Evolutionary conservation across 2,797 vertebrate genomes (phyloP).

Genomic region (Philypnodon macrostomus): DNA sequence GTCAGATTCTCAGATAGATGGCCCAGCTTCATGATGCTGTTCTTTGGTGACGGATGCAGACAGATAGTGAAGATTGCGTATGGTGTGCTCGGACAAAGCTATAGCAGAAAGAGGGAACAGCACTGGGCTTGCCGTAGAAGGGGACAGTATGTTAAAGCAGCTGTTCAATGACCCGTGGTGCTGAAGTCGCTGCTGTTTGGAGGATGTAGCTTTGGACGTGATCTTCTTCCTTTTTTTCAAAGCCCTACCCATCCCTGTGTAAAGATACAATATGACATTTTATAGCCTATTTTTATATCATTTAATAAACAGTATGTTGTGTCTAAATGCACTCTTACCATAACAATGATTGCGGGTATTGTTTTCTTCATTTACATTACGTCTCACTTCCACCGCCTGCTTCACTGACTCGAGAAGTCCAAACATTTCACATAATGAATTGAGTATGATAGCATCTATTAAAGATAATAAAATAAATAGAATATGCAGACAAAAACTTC

Average conservation of each 20-base stretch:
- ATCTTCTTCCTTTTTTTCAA: conserved; percentile 82
- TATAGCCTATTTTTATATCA: background rate
- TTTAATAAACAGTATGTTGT: background rate
- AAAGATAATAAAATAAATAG: conserved; percentile 27
- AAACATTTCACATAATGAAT: conserved; percentile 89
- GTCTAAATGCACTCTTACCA: conserved; percentile 66
- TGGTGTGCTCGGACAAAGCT: conserved; percentile 78
- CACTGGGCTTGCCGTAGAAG: conserved; percentile 72
- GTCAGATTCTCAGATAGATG: conserved; percentile 1
- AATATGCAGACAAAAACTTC: background rate
- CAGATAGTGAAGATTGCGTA: conserved; percentile 78
- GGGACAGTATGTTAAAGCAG: conserved; percentile 73
- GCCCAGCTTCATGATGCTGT: conserved; percentile 54
- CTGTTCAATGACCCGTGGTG: conserved; percentile 74
- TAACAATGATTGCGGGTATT: conserved; percentile 77
- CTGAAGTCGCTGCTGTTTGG: conserved; percentile 81
- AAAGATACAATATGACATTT: conserved; percentile 16
- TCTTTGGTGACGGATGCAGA: conserved; percentile 60
- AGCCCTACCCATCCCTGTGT: conserved; percentile 80
- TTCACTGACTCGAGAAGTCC: conserved; percentile 90
- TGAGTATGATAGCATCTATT: conserved; percentile 86
- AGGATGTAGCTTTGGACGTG: conserved; percentile 62
- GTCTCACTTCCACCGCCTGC: conserved; percentile 84
- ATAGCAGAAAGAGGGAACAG: conserved; percentile 81
- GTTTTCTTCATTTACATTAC: conserved; percentile 79